These are phyloP conservation scores for Limanda limanda DNA, from an alignment of 2,113 vertebrate species.

Conservation along the genomic window DNA sequence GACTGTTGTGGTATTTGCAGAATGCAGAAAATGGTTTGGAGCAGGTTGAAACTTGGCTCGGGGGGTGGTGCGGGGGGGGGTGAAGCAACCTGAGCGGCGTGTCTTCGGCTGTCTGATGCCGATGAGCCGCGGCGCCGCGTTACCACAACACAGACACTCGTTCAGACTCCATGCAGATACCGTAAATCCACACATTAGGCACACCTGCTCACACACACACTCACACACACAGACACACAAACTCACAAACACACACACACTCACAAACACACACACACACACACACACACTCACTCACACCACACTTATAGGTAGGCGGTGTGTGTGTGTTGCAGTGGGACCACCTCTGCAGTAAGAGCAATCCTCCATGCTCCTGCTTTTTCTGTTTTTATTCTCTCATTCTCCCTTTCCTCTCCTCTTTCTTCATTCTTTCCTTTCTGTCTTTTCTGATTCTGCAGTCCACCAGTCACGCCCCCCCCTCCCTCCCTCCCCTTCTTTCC, in stretches of 20 bases:
- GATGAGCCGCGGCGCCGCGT: constrained; percentile 56
- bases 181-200: constrained; percentile 50
- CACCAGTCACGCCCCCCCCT: constrained; percentile 11
- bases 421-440: constrained; percentile 4
- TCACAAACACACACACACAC: neutral
- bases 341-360: constrained; percentile 77
- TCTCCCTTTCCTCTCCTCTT: constrained; percentile 11
- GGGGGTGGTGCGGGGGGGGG: constrained; percentile 10
- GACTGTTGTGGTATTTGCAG: constrained; percentile 64
- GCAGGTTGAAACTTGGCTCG: constrained; percentile 68
- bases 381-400: constrained; percentile 9
- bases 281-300: neutral
- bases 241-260: neutral
- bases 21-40: constrained; percentile 66
- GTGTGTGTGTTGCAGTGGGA: constrained; percentile 72
- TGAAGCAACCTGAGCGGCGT: constrained; percentile 58
- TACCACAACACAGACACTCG: constrained; percentile 41
- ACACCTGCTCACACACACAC: constrained; percentile 42
- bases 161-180: constrained; percentile 31
- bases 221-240: neutral
- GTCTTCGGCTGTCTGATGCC: constrained; percentile 65
- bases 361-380: constrained; percentile 5
- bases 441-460: constrained; percentile 50
- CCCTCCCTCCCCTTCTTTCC: neutral
- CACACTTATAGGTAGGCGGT: constrained; percentile 55